Evolutionary conservation across 2,797 vertebrate genomes (phyloP).

Genomic region (Neosilurus mollespiculum): DNA sequence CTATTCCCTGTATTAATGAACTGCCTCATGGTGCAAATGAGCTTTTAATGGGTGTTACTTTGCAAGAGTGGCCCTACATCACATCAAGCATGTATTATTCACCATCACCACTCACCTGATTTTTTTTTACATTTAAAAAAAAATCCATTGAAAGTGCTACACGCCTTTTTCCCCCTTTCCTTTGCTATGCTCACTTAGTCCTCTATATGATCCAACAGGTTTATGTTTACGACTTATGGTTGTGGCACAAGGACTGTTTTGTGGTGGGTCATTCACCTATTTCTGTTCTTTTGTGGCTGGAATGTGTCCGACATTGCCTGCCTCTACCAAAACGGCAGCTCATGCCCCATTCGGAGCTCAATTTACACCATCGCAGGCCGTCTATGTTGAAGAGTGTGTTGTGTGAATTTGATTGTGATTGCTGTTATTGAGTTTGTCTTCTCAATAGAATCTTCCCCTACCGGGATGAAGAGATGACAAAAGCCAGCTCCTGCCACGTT

Average conservation of each 20-base stretch:
- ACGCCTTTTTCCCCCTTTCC: slow-evolving; percentile 55
- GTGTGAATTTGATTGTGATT: slow-evolving; percentile 27
- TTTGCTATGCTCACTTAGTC: not conserved
- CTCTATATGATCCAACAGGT: not conserved
- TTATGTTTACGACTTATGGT: not conserved
- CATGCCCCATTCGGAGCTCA: slow-evolving; percentile 6
- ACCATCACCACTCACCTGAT: slow-evolving; percentile 71
- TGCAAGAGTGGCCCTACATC: slow-evolving; percentile 75
- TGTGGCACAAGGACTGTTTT: not conserved
- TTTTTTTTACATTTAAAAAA: slow-evolving; percentile 65
- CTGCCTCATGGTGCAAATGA: slow-evolving; percentile 97
- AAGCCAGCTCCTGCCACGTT: slow-evolving; percentile 42
- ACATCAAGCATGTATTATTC: slow-evolving; percentile 66
- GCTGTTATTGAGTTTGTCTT: slow-evolving; percentile 33
- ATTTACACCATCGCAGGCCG: slow-evolving; percentile 20
- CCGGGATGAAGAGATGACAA: slow-evolving; percentile 44
- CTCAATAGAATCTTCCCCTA: slow-evolving; percentile 20
- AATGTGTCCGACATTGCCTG: not conserved
- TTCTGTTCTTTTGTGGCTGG: not conserved
- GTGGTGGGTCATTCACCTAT: not conserved
- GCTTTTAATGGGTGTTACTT: slow-evolving; percentile 98
- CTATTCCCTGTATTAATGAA: slow-evolving; percentile 94
- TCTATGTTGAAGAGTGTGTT: slow-evolving; percentile 4
- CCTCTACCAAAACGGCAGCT: not conserved
- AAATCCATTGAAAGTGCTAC: slow-evolving; percentile 82